These are phyloP conservation scores for Tetrao urogallus DNA, from an alignment of 2,113 vertebrate genomes.

Conservation along the genomic window DNA sequence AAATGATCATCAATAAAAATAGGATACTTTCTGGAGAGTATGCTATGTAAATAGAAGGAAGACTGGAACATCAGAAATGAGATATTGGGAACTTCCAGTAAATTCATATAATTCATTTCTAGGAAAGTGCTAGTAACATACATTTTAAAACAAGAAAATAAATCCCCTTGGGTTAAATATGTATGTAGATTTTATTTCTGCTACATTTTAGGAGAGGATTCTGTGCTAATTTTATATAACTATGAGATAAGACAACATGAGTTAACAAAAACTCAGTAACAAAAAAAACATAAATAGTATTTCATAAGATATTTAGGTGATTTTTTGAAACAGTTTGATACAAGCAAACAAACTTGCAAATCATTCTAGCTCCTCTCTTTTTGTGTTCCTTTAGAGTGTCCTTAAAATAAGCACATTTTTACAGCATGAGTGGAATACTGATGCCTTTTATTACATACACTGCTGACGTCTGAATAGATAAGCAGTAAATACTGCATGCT, in stretches of 20 bases:
- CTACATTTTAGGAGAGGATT: background rate
- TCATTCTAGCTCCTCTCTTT: background rate
- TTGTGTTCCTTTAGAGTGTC: background rate
- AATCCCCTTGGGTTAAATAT: background rate
- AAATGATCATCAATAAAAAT: background rate
- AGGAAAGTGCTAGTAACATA: background rate
- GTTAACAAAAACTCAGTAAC: background rate
- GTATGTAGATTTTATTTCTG: background rate
- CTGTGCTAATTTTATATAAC: background rate
- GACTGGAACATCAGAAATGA: background rate
- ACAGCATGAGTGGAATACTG: background rate
- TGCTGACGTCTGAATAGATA: slow-evolving; percentile 9
- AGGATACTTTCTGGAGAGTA: background rate
- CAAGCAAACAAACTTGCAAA: background rate
- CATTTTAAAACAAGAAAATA: slow-evolving; percentile 11
- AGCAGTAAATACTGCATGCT: background rate
- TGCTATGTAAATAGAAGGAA: background rate
- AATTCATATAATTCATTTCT: background rate
- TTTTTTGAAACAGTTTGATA: slow-evolving; percentile 15
- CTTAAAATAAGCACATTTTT: background rate
- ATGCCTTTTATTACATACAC: background rate
- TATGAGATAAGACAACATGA: background rate
- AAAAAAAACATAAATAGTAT: background rate
- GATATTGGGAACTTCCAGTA: background rate
- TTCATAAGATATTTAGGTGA: background rate